A percentile compares a stretch with the other conserved stretches of the same genome.
These are phyloP conservation scores for Burhinus bistriatus DNA, from an alignment of 2,113 vertebrate genomes.

Conservation along the genomic window DNA sequence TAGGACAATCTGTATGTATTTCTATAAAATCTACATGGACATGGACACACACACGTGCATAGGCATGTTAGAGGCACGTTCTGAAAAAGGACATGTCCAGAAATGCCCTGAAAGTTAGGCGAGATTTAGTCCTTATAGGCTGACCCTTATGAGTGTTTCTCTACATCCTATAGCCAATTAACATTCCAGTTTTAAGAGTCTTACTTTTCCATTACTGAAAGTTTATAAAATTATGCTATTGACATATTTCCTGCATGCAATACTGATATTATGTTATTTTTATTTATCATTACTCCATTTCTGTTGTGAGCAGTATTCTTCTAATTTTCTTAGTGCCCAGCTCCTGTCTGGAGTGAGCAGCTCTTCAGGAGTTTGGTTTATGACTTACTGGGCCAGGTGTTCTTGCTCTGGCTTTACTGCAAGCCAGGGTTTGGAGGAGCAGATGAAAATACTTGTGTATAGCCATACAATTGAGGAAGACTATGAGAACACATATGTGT, in stretches of 20 bases:
- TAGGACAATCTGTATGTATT: background rate
- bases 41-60: background rate
- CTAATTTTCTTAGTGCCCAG: background rate
- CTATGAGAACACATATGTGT: rapidly evolving
- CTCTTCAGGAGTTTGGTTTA: background rate
- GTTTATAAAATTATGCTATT: background rate
- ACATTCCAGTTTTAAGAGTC: background rate
- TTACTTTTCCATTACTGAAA: background rate
- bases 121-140: background rate
- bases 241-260: background rate
- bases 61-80: background rate
- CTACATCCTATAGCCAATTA: background rate
- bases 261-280: background rate
- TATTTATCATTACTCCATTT: background rate
- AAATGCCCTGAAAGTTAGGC: background rate
- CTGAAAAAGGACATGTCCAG: background rate
- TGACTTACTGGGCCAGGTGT: background rate
- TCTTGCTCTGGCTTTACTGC: background rate
- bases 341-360: background rate
- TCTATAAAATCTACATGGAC: background rate
- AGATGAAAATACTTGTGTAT: background rate
- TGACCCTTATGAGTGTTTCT: background rate
- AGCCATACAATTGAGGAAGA: background rate
- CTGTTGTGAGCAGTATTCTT: background rate
- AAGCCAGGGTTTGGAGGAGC: rapidly evolving